Percentiles rank a stretch among this genome's conserved stretches.
Conservation (phyloP, 2,113 vertebrate genomes). For the Rhodinocichla rosea region DNA sequence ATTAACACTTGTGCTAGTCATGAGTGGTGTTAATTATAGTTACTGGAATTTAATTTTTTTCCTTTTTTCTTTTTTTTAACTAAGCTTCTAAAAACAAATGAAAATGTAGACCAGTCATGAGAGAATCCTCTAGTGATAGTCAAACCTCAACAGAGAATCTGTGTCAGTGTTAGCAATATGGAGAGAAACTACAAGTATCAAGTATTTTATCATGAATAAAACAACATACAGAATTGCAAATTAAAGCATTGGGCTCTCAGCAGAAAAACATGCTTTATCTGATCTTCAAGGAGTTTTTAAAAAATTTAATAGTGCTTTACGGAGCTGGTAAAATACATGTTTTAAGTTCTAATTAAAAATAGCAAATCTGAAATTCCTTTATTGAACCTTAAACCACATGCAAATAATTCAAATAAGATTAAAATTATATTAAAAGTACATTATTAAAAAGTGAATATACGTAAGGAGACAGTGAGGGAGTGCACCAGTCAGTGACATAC, state of each 20-base stretch:
- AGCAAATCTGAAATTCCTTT: neutral
- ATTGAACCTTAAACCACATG: neutral
- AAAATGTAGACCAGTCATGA: neutral
- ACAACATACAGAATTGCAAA: conserved; percentile 64
- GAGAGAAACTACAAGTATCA: conserved; percentile 26
- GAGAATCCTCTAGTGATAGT: neutral
- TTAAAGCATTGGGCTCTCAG: conserved; percentile 14
- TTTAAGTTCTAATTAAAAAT: conserved; percentile 44
- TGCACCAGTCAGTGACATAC: neutral
- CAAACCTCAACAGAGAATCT: conserved; percentile 2
- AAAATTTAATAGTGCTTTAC: conserved; percentile 24
- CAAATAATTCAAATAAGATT: conserved; percentile 22
- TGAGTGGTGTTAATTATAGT: neutral
- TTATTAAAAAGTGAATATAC: neutral
- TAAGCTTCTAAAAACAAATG: neutral
- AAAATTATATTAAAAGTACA: neutral
- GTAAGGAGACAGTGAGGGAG: neutral
- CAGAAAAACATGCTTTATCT: conserved; percentile 47
- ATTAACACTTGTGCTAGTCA: neutral
- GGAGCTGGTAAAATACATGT: neutral
- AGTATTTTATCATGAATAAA: conserved; percentile 66
- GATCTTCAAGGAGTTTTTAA: conserved; percentile 31
- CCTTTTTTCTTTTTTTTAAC: neutral
- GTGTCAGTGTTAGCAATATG: conserved; percentile 7
- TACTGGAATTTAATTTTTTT: neutral